phyloP scores from a whole-genome alignment of 2,797 vertebrate genomes.

The Cygnus olor region DNA sequence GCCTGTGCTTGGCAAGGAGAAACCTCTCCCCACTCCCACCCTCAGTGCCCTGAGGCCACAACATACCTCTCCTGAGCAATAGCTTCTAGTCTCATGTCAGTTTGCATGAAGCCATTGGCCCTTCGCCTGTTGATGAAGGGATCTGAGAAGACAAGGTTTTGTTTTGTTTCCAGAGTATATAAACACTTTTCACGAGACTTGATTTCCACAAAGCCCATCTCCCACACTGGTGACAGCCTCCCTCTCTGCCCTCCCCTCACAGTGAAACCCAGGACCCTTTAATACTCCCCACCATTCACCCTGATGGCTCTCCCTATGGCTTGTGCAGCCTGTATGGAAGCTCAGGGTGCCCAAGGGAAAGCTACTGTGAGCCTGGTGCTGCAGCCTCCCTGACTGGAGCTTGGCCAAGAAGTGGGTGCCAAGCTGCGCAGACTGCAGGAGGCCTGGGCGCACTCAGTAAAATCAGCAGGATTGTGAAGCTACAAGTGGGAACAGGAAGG shows the following conservation, averaged over 20 bases:
- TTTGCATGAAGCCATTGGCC: constrained; percentile 78
- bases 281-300: neutral
- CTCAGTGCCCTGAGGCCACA: neutral
- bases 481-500: neutral
- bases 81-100: constrained; percentile 51
- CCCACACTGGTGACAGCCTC: neutral
- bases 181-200: neutral
- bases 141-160: constrained; percentile 60
- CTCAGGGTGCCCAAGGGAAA: neutral
- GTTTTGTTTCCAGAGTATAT: neutral
- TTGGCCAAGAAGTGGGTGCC: neutral
- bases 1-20: neutral
- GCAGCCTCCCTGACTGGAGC: neutral
- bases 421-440: neutral
- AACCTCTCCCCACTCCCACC: neutral
- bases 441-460: neutral
- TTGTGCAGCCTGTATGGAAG: neutral
- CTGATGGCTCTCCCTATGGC: fast-evolving
- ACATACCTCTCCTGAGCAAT: constrained; percentile 74
- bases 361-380: neutral
- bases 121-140: constrained; percentile 78
- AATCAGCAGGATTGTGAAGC: neutral
- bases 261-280: neutral
- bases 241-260: neutral
- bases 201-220: neutral